These are phyloP conservation scores for Caerostris darwini DNA, from an alignment of 1,140 invertebrate species.

Conservation along the genomic window DNA sequence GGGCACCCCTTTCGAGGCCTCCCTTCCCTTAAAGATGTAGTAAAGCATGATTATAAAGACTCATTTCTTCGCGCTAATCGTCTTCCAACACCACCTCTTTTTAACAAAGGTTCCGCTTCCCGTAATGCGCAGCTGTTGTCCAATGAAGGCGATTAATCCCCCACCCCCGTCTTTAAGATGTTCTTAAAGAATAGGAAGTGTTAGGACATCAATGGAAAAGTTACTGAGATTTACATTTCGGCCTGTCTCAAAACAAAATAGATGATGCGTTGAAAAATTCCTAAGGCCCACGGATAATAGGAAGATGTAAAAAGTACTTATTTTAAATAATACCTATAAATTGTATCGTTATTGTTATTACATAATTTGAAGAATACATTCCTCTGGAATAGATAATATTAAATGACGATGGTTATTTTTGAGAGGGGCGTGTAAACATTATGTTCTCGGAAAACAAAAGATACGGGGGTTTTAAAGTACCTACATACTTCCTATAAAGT, in stretches of 20 bases:
- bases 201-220: constrained; percentile 44
- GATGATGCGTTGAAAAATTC: constrained; percentile 36
- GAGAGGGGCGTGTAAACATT: neutral
- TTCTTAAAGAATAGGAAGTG: constrained; percentile 35
- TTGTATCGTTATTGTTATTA: constrained; percentile 29
- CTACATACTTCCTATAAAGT: neutral
- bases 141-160: constrained; percentile 25
- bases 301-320: constrained; percentile 15
- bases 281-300: constrained; percentile 14
- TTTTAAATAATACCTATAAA: constrained; percentile 41
- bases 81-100: constrained; percentile 19
- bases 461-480: neutral
- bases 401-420: neutral
- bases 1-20: neutral
- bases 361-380: constrained; percentile 6
- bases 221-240: constrained; percentile 44
- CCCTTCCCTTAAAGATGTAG: constrained; percentile 18
- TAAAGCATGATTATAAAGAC: constrained; percentile 64
- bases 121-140: constrained; percentile 55
- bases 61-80: constrained; percentile 65
- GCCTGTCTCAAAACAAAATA: constrained; percentile 11
- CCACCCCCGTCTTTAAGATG: neutral
- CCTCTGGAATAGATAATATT: neutral
- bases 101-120: constrained; percentile 45
- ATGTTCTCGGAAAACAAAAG: neutral